Base-by-base conservation (phyloP, 1,140 invertebrate species). In the Brachionus rubens region DNA sequence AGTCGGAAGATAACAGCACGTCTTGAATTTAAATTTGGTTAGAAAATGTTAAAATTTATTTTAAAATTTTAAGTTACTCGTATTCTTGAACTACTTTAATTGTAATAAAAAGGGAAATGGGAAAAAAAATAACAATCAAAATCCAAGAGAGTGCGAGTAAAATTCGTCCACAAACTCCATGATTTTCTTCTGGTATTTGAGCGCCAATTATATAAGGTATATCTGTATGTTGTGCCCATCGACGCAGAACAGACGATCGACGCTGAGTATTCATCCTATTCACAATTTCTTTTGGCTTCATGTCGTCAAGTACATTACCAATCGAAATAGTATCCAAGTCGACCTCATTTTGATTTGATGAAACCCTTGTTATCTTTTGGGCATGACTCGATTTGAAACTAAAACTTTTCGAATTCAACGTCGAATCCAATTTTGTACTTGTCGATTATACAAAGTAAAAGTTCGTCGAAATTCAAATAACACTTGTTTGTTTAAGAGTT, bases 1-100 rank as follows among this genome's bases (percentile, higher is more conserved):
- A 78, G 10, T 26, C 77, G 41, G 36, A 78, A 77, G 16, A 78
- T 78, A 6, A 78, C 77, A 30, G 75, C 75, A 16, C 77, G 65
- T 56, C 68, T 72, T 6, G 7, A 62, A 40, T 24, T 9, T 21
- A 21, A 16, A 70, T 26, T 36, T 16, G n/a, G 24, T 19, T 14
- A 21, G 2, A 47, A 48, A 50, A 19, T 6, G 14, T 28, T 46
- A 12, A 3, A 19, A 12, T 19, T 7, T 26, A 24, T 24, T 19
- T 72, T 48, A 26, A 50, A 26, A n/a, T 3, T n/a, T n/a, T n/a
- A 65, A 33, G 16, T 36, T 21, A 54, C 48, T 75, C 72, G 36
- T 75, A 75, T 62, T 76, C 75, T 47, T 76, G 52, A 47, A 76
- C 75, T 16, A 76, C 54, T 67, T 76, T 76, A 10, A 76, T 21